A percentile compares a stretch with the other conserved stretches of the same genome.
Evolutionary conservation across 2,888 invertebrate species (phyloP).

Genomic region (Fragum fragum): DNA sequence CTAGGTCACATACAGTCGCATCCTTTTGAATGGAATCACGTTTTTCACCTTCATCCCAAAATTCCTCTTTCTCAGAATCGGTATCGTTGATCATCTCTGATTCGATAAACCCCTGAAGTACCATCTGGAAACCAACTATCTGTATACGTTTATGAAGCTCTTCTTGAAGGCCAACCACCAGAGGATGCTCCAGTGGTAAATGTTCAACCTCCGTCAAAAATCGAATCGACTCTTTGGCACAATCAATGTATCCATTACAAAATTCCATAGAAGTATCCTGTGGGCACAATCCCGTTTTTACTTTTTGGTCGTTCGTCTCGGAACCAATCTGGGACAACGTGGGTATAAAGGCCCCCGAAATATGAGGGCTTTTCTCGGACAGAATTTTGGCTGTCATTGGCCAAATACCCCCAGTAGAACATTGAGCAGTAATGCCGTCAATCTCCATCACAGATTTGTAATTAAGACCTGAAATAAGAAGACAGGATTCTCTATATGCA

Average conservation of each 20-base stretch:
- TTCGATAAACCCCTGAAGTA: background rate
- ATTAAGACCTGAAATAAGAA: too few species aligned
- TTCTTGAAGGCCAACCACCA: slow-evolving; percentile 72
- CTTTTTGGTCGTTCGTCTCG: too few species aligned
- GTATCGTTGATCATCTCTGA: background rate
- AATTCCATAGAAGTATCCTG: slow-evolving; percentile 34
- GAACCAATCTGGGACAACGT: too few species aligned
- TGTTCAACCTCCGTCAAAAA: slow-evolving; percentile 77
- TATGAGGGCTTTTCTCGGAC: too few species aligned
- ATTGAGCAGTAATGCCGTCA: too few species aligned
- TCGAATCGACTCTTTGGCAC: slow-evolving; percentile 77
- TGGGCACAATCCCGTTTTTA: too few species aligned
- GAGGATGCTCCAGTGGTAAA: slow-evolving; percentile 71
- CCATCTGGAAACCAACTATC: slow-evolving; percentile 21
- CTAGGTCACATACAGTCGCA: background rate
- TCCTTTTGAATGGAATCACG: background rate
- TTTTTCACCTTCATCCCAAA: background rate
- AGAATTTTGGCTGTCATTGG: too few species aligned
- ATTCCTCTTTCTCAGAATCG: too few species aligned
- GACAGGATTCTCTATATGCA: too few species aligned
- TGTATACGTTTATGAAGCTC: slow-evolving; percentile 73
- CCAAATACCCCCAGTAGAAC: too few species aligned
- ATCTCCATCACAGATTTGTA: too few species aligned
- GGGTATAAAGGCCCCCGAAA: too few species aligned
- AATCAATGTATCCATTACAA: slow-evolving; percentile 77